Base-by-base conservation (phyloP, 2,888 invertebrate species). In the Caprella mutica region DNA sequence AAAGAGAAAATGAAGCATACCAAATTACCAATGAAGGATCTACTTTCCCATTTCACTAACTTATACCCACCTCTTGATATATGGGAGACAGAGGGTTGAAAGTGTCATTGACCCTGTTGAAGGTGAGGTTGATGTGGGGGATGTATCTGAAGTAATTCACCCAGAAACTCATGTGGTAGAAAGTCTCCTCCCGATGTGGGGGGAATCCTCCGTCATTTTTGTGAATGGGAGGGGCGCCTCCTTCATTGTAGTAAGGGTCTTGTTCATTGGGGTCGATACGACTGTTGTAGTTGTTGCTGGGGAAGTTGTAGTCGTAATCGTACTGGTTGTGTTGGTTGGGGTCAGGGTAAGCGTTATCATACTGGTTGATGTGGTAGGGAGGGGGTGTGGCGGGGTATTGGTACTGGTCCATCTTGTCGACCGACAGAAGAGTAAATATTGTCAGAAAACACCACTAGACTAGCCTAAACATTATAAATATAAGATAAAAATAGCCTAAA, bases 81-180 rank as follows among this genome's bases (percentile, higher is more conserved):
- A 64, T 54, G 14, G 64, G 56, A 9, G 64, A 64, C 42, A 55
- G 48, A 14, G 64, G 64, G 33, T 59, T 53, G 52, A 64, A 64
- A 40, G 58, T 60, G 30, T 56, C 50, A 39, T 60, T 60, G 43
- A 64, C 64, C 17, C 40, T 38, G 44, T 64, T 59, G 9, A 64
- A 53, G 12, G 64, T 60, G 42, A 64, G 64, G 51, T 64, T 64
- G 58, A 64, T 58, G 60, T 64, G 64, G 5, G 64, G 64, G n/a
- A 57, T 51, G 39, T 30, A 38, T 26, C 59, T 60, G 56, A 64
- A 64, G 59, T 57, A 64, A 26, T 59, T 55, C 23, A 64, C 64
- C 64, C 64, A 64, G 48, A 64, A 64, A 26, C 48, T 48, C 19
- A 48, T 30, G 5, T 21, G 48, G 21, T 29, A 19, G 21, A 48